Conservation (phyloP, 2,113 vertebrate species). For the Takifugu bimaculatus region DNA sequence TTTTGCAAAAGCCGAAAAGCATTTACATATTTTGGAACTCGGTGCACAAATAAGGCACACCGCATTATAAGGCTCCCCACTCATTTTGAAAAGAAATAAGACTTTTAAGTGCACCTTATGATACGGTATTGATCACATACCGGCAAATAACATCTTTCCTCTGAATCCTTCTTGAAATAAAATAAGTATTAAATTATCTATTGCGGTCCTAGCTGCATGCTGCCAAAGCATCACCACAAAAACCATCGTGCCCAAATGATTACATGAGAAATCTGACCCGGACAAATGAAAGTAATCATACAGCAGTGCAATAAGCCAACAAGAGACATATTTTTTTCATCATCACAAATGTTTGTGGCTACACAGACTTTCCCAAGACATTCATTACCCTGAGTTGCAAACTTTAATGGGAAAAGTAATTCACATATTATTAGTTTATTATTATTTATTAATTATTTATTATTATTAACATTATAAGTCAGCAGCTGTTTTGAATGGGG, state of each 20-base stretch:
- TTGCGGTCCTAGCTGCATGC: slow-evolving; percentile 10
- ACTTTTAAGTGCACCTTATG: too few relatives aligned
- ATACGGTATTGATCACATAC: too few relatives aligned
- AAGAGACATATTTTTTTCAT: not conserved
- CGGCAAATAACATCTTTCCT: too few relatives aligned
- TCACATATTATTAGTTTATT: not conserved
- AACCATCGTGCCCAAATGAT: slow-evolving; percentile 19
- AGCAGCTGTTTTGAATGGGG: slow-evolving; percentile 36
- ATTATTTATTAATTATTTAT: too few relatives aligned
- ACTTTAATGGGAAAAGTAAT: slow-evolving; percentile 21
- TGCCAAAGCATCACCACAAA: slow-evolving; percentile 15
- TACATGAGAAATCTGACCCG: slow-evolving; percentile 8
- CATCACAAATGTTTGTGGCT: slow-evolving; percentile 15
- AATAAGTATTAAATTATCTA: not conserved
- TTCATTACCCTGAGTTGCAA: slow-evolving; percentile 17
- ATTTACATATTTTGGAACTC: too few relatives aligned
- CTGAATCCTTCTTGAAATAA: too few relatives aligned
- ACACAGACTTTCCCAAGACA: not conserved
- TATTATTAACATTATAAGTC: slow-evolving; percentile 13
- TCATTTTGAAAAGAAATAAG: too few relatives aligned
- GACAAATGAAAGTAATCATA: slow-evolving; percentile 18
- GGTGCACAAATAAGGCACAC: too few relatives aligned
- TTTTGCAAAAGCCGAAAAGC: too few relatives aligned
- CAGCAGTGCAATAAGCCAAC: not conserved
- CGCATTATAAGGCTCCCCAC: too few relatives aligned